Base-by-base conservation (phyloP, 2,113 vertebrate species). In the Caracal caracal region DNA sequence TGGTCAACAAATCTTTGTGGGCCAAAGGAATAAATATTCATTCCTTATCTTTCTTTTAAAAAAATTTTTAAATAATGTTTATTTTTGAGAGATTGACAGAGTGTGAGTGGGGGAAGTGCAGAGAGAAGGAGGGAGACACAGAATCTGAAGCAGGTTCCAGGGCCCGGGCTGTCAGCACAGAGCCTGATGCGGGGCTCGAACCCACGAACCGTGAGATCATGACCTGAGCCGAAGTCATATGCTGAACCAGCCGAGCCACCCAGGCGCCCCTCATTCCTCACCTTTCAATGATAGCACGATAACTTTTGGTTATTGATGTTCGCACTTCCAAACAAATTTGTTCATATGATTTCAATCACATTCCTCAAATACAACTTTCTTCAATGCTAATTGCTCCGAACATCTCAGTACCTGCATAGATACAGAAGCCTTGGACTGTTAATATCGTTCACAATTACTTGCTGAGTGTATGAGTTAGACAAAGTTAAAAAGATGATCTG, bases 401-500 rank as follows among this genome's bases (percentile, higher is more conserved):
- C 7, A 40, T 70, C 53, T 89, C 56, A 95, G 56, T 73, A 73
- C 4, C 3, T 3, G 7, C 15, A 17, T 35, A 53, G 20, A 12
- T 30, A n/a, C 17, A 12, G 47, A 88, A 93, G n/a, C 5, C 33
- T 59, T 0, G 28, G 28, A 73, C 26, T 30, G 1, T 33, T 79
- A 81, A 35, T 84, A 51, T 40, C 66, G 95, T 92, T 40, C 79
- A 75, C 56, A 53, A 49, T 96, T 49, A 56, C 24, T 86, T 96
- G 51, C 51, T 65, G 24, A 93, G n/a, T 30, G 1, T 26, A 49
- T 84, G 13, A 15, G 73, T 95, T 81, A 86, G 75, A 87, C 15
- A 89, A 47, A 30, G n/a, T 94, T n/a, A 40, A 96, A 86, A 97
- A 96, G 84, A 92, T 93, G 75, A 90, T 71, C 4, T 4, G 15